Percentiles rank a stretch among this genome's conserved stretches.
Evolutionary conservation across 2,797 vertebrate genomes (phyloP).

Genomic region (Clarias pachynema): DNA sequence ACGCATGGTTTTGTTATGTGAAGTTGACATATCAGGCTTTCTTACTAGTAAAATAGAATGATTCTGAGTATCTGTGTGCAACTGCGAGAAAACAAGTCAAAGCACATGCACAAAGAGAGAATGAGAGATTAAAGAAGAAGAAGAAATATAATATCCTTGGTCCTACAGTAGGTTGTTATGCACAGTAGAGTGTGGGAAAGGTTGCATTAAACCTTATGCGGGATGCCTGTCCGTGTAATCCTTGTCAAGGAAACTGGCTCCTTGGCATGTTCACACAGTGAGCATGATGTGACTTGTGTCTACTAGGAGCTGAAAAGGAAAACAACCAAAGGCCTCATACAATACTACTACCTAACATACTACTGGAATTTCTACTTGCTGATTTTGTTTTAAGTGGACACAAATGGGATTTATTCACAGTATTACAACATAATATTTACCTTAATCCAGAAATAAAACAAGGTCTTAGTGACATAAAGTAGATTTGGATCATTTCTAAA

Average conservation of each 20-base stretch:
- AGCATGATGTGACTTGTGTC: constrained; percentile 24
- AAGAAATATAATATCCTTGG: neutral
- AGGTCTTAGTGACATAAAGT: neutral
- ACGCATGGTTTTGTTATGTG: neutral
- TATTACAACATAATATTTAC: neutral
- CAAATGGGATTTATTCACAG: neutral
- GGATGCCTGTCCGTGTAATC: neutral
- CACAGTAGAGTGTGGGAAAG: neutral
- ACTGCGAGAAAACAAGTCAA: neutral
- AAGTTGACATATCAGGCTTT: neutral
- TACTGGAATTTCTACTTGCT: neutral
- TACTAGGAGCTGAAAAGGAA: neutral
- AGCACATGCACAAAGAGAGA: neutral
- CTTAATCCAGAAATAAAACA: neutral
- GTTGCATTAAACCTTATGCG: neutral
- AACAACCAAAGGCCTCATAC: constrained; percentile 1
- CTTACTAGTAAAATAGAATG: neutral
- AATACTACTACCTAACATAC: neutral
- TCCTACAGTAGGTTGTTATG: neutral
- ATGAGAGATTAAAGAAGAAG: neutral
- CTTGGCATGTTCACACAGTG: neutral
- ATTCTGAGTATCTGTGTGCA: neutral
- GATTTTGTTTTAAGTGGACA: neutral
- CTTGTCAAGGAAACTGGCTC: constrained; percentile 1
- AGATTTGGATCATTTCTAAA: neutral